phyloP scores from a whole-genome alignment of 2,113 vertebrate genomes.

The Rhabdornis inornatus region DNA sequence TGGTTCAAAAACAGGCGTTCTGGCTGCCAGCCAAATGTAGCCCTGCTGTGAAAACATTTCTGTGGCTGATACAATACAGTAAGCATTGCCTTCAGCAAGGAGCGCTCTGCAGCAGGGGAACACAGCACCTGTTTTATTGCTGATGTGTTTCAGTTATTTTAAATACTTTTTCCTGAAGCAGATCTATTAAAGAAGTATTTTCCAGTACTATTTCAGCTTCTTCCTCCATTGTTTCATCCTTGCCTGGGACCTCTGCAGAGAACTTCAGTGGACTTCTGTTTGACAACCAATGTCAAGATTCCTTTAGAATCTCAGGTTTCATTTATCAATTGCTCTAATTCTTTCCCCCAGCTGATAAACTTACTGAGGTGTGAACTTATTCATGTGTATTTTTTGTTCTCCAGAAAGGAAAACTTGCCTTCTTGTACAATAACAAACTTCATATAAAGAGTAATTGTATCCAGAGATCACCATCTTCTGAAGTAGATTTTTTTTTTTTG shows the following conservation, averaged over 20 bases:
- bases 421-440: neutral
- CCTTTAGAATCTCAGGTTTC: neutral
- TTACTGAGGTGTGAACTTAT: neutral
- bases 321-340: neutral
- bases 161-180: neutral
- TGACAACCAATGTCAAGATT: neutral
- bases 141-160: neutral
- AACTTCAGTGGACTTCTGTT: neutral
- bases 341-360: neutral
- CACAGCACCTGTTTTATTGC: neutral
- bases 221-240: neutral
- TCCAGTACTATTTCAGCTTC: neutral
- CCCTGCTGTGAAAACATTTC: slow-evolving; percentile 15
- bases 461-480: neutral
- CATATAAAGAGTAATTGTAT: neutral
- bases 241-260: neutral
- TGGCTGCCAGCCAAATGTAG: neutral
- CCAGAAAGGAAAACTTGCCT: neutral
- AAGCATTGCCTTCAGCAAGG: neutral
- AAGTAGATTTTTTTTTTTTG: neutral
- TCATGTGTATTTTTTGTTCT: neutral
- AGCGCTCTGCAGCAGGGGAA: neutral
- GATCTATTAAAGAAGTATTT: neutral
- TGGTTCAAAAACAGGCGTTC: neutral
- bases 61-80: neutral